Conservation (phyloP, 2,113 vertebrate genomes). For the Zosterops japonicus region DNA sequence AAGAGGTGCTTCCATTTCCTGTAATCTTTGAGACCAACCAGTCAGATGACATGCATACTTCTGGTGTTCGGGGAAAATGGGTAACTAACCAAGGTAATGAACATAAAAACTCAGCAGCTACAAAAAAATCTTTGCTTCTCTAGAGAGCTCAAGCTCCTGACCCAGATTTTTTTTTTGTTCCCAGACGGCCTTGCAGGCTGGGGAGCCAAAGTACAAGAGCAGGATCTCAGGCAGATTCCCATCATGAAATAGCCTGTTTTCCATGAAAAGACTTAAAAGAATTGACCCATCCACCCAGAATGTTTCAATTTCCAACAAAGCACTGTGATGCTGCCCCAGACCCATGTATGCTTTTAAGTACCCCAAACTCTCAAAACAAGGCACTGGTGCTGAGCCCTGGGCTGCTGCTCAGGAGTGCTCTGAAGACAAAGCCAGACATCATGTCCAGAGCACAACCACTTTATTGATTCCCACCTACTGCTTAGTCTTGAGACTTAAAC, state of each 20-base stretch:
- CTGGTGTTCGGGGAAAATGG: neutral
- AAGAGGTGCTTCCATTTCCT: neutral
- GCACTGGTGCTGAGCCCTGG: rapidly evolving
- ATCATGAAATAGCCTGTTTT: neutral
- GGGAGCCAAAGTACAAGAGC: neutral
- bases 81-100: neutral
- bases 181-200: neutral
- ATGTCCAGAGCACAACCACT: neutral
- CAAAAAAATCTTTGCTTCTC: neutral
- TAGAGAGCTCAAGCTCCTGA: neutral
- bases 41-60: neutral
- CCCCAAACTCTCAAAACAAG: neutral
- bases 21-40: neutral
- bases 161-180: neutral
- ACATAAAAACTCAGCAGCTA: neutral
- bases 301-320: neutral
- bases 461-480: neutral
- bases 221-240: neutral
- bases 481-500: neutral
- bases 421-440: neutral
- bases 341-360: neutral
- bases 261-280: neutral
- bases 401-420: neutral
- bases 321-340: neutral
- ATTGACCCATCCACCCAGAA: neutral